phyloP scores from a whole-genome alignment of 2,113 vertebrate genomes.

The Anolis carolinensis region DNA sequence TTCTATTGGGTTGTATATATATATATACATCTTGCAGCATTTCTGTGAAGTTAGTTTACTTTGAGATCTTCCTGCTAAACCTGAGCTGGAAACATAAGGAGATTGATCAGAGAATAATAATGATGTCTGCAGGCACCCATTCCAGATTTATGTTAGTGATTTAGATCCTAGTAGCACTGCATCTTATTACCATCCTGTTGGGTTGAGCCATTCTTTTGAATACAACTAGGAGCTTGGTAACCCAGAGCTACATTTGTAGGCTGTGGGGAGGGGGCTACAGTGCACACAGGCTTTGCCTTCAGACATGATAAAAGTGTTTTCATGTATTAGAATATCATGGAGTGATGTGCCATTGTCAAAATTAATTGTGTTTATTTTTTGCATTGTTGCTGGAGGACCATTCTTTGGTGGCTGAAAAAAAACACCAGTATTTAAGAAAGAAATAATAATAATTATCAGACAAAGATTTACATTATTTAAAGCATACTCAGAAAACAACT shows the following conservation, averaged over 20 bases:
- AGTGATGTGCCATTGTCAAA: conserved; percentile 3
- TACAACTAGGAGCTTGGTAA: conserved; percentile 29
- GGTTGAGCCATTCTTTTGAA: conserved; percentile 13
- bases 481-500: conserved; percentile 35
- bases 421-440: conserved; percentile 15
- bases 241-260: conserved; percentile 47
- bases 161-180: conserved; percentile 2
- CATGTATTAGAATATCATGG: conserved; percentile 13
- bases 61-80: background rate
- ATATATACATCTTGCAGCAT: background rate
- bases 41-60: background rate
- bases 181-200: background rate
- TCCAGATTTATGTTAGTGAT: conserved; percentile 23
- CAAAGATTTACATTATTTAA: conserved; percentile 60
- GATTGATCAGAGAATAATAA: background rate
- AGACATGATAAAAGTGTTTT: conserved; percentile 40
- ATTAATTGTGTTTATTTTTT: conserved; percentile 49
- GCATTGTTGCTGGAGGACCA: background rate
- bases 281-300: conserved; percentile 8
- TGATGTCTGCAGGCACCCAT: background rate
- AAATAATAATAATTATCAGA: conserved; percentile 1
- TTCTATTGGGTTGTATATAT: conserved; percentile 14
- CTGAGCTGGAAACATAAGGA: background rate
- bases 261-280: conserved; percentile 9
- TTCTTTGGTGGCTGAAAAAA: background rate